Conservation (phyloP, 1,140 invertebrate genomes). For the Hyposmocoma kahamanoa region DNA sequence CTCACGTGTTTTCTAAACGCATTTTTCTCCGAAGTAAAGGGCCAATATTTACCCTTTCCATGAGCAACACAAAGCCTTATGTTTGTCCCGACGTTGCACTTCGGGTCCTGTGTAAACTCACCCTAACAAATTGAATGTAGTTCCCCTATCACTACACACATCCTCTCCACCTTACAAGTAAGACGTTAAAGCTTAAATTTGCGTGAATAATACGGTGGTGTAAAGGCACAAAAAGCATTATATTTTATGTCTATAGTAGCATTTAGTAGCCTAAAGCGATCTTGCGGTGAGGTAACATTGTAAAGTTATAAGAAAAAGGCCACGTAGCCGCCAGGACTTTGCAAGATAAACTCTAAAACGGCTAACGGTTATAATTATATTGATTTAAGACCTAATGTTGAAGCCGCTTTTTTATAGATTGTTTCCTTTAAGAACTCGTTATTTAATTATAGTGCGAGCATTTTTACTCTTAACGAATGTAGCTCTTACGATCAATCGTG, state of each 20-base stretch:
- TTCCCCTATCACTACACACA: constrained; percentile 13
- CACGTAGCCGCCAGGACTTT: constrained; percentile 39
- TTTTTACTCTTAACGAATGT: not conserved
- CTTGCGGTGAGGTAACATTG: constrained; percentile 46
- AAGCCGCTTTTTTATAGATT: constrained; percentile 34
- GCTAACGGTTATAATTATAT: constrained; percentile 47
- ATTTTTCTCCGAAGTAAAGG: constrained; percentile 65
- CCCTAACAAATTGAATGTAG: constrained; percentile 63
- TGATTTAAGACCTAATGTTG: constrained; percentile 40
- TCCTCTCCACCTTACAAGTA: constrained; percentile 27
- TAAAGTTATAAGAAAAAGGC: constrained; percentile 44
- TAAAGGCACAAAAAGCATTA: constrained; percentile 54
- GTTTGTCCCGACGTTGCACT: constrained; percentile 67
- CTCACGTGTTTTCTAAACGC: constrained; percentile 52
- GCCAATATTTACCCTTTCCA: constrained; percentile 63
- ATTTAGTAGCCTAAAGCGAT: constrained; percentile 60
- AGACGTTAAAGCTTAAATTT: constrained; percentile 27
- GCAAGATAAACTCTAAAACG: constrained; percentile 44
- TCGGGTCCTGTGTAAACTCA: constrained; percentile 64
- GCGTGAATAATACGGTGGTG: constrained; percentile 11
- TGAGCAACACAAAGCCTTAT: constrained; percentile 64
- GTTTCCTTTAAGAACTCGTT: constrained; percentile 20
- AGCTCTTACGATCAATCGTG: not conserved
- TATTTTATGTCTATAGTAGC: constrained; percentile 61
- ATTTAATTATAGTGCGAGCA: constrained; percentile 10